These are phyloP conservation scores for Dorcus parallelipipedus DNA, from an alignment of 2,888 invertebrate species.

Conservation along the genomic window DNA sequence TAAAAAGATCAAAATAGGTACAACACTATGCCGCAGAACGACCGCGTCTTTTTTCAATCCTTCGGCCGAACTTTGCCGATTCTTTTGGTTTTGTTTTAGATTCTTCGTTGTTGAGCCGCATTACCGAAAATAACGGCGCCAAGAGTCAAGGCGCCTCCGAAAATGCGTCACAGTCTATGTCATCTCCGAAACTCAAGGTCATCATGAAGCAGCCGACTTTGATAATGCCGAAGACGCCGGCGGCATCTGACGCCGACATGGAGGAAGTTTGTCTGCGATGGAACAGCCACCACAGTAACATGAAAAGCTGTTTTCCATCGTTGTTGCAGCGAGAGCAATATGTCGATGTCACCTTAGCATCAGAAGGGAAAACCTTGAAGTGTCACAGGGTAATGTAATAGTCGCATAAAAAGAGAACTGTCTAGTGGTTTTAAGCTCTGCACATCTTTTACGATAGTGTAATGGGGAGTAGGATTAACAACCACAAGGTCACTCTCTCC, in stretches of 20 bases:
- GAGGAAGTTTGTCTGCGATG: constrained; percentile 52
- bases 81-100: too few relatives aligned
- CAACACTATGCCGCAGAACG: too few relatives aligned
- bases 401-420: background rate
- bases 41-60: too few relatives aligned
- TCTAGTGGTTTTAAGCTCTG: background rate
- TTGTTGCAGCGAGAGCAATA: constrained; percentile 53
- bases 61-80: too few relatives aligned
- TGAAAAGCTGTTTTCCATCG: constrained; percentile 53
- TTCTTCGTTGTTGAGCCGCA: too few relatives aligned
- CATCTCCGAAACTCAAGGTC: too few relatives aligned
- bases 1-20: too few relatives aligned
- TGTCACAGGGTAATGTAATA: constrained; percentile 50
- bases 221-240: background rate
- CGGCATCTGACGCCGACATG: background rate
- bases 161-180: too few relatives aligned
- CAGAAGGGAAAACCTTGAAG: constrained; percentile 54
- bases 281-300: constrained; percentile 56
- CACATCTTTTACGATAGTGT: background rate
- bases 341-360: constrained; percentile 55
- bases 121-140: too few relatives aligned
- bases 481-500: too few relatives aligned
- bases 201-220: background rate
- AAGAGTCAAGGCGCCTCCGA: too few relatives aligned
- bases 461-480: too few relatives aligned